Evolutionary conservation across 2,888 invertebrate genomes (phyloP), one percentile per base, ranked within the genome.

Genomic region (Entomobrya multifasciata): DNA sequence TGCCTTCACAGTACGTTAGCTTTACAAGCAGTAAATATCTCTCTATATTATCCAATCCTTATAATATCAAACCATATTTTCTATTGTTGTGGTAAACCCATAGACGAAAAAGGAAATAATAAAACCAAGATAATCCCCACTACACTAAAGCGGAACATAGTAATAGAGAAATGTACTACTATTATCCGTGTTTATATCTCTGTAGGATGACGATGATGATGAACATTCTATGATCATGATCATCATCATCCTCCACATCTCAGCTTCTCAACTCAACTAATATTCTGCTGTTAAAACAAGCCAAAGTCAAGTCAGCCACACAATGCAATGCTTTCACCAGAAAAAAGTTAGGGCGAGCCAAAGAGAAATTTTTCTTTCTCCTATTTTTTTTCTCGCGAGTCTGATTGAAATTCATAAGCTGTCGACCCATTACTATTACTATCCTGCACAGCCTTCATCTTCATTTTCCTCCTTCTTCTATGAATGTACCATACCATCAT

Each of bases 371-470:
- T n/a, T 74, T 17, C 52, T 15, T 74, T 60, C 15, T 27, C 15
- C 60, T 60, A 5, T 60, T 52, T 52, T 74, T 74, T n/a, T n/a
- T n/a, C n/a, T n/a, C n/a, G n/a, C n/a, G n/a, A 62, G 27, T 65
- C 80, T 80, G 67, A 80, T 80, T 80, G 80, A 80, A 80, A 80
- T 80, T 80, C 80, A 80, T 80, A 80, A 80, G 67, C 80, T 67
- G 80, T 80, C 67, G 20, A 25, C 30, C 80, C 52, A 80, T 80
- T 80, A 80, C 67, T 52, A 49, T 74, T 74, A 74, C 67, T 80
- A 80, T 20, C 65, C 55, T 44, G 41, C 62, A 49, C 25, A 41
- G 41, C 27, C 25, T 74, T 36, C 13, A 49, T 20, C 11, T 41
- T 27, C 5, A n/a, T 13, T 22, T 17, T 27, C 8, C 27, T 52